phyloP scores from a whole-genome alignment of 2,113 vertebrate genomes.

The Ochotona curzoniae region DNA sequence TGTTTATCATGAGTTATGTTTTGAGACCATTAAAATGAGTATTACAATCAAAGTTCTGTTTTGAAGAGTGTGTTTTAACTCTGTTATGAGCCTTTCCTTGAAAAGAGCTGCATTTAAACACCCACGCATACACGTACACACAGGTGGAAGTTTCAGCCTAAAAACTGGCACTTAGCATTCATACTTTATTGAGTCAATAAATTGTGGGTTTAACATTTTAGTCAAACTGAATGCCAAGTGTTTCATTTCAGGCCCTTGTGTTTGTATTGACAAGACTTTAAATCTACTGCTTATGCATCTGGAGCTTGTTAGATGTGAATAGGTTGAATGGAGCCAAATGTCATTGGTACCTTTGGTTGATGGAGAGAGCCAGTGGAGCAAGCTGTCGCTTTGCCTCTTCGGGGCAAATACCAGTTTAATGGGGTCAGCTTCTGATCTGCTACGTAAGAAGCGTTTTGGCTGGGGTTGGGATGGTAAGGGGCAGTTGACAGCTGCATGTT shows the following conservation, averaged over 20 bases:
- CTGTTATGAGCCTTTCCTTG: background rate
- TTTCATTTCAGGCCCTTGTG: constrained; percentile 75
- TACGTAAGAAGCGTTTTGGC: background rate
- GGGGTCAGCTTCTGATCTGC: background rate
- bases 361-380: background rate
- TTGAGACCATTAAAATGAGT: constrained; percentile 26
- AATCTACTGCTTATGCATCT: constrained; percentile 66
- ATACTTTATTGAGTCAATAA: constrained; percentile 74
- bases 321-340: constrained; percentile 61
- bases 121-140: background rate
- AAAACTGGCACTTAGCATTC: constrained; percentile 68
- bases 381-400: background rate
- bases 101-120: background rate
- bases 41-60: constrained; percentile 10
- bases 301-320: constrained; percentile 73
- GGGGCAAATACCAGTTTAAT: background rate
- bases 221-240: constrained; percentile 61
- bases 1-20: background rate
- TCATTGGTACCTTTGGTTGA: constrained; percentile 55
- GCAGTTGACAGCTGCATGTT: background rate
- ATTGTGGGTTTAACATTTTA: constrained; percentile 66
- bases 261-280: constrained; percentile 69
- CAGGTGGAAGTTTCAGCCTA: constrained; percentile 4
- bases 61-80: background rate
- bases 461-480: background rate